Conservation (phyloP, 2,797 vertebrate genomes). For the Tarsius wallacei region DNA sequence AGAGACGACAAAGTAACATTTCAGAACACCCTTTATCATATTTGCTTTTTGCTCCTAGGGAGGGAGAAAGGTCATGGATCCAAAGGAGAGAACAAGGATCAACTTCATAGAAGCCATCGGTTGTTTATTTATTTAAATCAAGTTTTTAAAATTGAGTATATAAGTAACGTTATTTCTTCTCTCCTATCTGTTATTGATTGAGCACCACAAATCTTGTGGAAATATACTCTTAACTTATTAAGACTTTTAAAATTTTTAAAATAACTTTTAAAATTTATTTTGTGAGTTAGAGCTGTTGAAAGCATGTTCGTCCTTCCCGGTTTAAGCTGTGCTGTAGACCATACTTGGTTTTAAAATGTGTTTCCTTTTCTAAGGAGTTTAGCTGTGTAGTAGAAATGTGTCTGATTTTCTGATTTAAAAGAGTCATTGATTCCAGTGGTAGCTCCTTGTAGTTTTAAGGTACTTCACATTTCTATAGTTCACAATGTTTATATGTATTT, state of each 20-base stretch:
- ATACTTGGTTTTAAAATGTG: not conserved
- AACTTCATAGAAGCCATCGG: not conserved
- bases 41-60: not conserved
- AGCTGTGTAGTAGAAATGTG: not conserved
- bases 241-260: not conserved
- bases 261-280: slow-evolving; percentile 28
- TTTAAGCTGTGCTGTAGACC: not conserved
- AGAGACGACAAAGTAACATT: not conserved
- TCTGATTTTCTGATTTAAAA: slow-evolving; percentile 3
- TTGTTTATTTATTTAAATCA: not conserved
- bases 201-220: not conserved
- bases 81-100: not conserved
- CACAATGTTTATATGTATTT: not conserved
- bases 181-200: not conserved
- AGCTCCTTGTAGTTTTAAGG: not conserved
- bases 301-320: not conserved
- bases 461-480: not conserved
- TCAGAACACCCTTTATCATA: not conserved
- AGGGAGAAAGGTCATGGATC: not conserved
- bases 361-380: slow-evolving; percentile 52
- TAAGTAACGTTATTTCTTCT: not conserved
- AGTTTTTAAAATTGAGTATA: not conserved
- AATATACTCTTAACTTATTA: not conserved
- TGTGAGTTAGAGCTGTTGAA: slow-evolving; percentile 52
- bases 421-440: not conserved